Conservation (phyloP, 2,888 invertebrate species). For the Scaptomyza parva region DNA sequence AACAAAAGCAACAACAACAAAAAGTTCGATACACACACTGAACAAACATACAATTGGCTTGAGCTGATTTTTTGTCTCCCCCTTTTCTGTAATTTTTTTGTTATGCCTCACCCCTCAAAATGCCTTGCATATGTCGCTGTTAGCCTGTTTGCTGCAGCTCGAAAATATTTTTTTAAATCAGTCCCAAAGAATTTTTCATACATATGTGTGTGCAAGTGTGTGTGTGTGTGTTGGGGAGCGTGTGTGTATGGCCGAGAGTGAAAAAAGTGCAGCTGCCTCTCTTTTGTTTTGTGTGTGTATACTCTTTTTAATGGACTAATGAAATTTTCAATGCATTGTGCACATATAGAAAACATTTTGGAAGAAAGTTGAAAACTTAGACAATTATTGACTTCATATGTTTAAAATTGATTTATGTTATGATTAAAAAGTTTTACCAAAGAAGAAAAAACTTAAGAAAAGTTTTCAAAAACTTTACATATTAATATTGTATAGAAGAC, state of each 20-base stretch:
- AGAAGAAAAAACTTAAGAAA: no score
- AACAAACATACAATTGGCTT: background rate
- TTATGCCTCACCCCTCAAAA: background rate
- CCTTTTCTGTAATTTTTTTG: constrained; percentile 3
- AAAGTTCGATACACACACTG: background rate
- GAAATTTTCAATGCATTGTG: no score
- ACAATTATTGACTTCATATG: no score
- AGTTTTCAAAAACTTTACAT: no score
- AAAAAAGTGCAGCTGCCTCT: background rate
- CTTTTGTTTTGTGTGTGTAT: background rate
- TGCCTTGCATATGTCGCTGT: constrained; percentile 47
- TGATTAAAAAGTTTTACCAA: no score
- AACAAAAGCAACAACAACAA: constrained; percentile 38
- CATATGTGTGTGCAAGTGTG: constrained; percentile 6
- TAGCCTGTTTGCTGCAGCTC: constrained; percentile 67
- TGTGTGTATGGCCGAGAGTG: background rate
- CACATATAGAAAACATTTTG: no score
- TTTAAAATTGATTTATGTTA: no score
- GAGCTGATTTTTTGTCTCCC: background rate
- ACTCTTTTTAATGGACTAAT: background rate
- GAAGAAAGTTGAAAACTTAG: no score
- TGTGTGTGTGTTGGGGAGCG: background rate
- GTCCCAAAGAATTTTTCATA: background rate
- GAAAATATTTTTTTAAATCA: constrained; percentile 73
- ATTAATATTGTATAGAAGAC: no score